These are phyloP conservation scores for Notamacropus eugenii DNA, from an alignment of 2,797 vertebrate species.

Conservation along the genomic window DNA sequence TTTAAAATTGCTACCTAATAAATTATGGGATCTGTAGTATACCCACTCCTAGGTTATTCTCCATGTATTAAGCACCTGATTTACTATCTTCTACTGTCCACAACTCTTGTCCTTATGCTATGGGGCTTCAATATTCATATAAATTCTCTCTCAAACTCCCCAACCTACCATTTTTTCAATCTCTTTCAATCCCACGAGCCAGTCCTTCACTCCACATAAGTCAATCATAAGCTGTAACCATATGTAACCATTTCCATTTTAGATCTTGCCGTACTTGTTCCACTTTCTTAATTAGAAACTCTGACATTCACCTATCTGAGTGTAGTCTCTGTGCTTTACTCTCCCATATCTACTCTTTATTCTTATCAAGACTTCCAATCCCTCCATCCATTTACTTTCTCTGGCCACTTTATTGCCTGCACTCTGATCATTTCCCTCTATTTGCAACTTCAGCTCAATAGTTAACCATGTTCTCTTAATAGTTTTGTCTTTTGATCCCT, in stretches of 20 bases:
- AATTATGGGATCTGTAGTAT: not conserved
- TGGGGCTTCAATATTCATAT: not conserved
- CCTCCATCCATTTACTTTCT: not conserved
- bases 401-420: not conserved
- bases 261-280: not conserved
- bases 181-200: not conserved
- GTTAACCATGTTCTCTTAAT: not conserved
- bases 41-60: not conserved
- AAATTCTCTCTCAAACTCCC: not conserved
- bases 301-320: not conserved
- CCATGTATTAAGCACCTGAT: not conserved
- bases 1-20: not conserved
- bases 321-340: not conserved
- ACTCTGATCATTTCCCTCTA: not conserved
- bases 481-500: not conserved
- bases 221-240: not conserved
- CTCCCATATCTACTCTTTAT: not conserved
- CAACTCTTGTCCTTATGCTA: not conserved
- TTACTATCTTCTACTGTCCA: not conserved
- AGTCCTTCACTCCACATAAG: not conserved
- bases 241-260: not conserved
- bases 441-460: not conserved
- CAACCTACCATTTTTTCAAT: not conserved
- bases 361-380: not conserved
- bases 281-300: not conserved